Conservation (phyloP, 2,113 vertebrate species). For the Tetrax tetrax region DNA sequence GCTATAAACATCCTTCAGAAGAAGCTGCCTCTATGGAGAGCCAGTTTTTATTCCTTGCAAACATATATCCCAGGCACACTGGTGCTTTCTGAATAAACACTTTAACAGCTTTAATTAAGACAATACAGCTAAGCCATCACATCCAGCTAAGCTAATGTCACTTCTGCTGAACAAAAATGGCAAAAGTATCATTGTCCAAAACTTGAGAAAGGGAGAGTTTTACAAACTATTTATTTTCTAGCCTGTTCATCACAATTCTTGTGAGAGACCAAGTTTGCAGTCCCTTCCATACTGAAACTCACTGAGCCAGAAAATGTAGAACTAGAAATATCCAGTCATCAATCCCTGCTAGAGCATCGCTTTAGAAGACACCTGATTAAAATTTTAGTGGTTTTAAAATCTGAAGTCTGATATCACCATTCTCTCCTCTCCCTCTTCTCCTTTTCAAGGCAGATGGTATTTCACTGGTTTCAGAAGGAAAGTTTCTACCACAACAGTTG, state of each 20-base stretch:
- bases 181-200: neutral
- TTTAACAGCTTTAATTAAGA: slow-evolving; percentile 35
- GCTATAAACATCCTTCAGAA: slow-evolving; percentile 24
- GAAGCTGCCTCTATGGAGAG: neutral
- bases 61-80: neutral
- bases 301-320: slow-evolving; percentile 10
- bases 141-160: neutral
- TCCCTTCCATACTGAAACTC: neutral
- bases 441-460: neutral
- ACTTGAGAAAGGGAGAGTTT: neutral
- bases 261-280: neutral
- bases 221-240: neutral
- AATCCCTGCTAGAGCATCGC: neutral
- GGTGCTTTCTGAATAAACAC: slow-evolving; percentile 5
- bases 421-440: neutral
- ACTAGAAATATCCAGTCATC: neutral
- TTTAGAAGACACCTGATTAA: neutral
- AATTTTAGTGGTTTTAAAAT: slow-evolving; percentile 3
- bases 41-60: neutral
- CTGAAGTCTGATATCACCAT: neutral
- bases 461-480: neutral
- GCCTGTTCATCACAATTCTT: neutral
- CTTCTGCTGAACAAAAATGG: neutral
- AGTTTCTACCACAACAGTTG: neutral
- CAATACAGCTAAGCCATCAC: neutral